Conservation (phyloP, 2,797 vertebrate genomes). For the Dicrostonyx torquatus region DNA sequence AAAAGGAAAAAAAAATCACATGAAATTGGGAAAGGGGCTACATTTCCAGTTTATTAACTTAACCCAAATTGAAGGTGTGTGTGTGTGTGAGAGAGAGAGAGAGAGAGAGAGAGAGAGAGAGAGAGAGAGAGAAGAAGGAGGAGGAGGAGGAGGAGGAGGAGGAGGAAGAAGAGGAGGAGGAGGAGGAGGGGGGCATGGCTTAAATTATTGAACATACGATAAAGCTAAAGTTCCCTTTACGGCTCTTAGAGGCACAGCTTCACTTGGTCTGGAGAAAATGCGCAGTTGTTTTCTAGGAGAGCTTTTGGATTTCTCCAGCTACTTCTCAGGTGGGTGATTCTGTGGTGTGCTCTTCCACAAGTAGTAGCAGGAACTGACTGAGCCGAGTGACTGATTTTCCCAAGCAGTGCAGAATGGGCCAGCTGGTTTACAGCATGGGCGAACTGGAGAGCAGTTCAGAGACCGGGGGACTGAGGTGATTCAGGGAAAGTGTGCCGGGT, state of each 20-base stretch:
- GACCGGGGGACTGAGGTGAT: background rate
- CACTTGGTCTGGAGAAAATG: background rate
- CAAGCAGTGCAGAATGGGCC: background rate
- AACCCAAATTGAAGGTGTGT: background rate
- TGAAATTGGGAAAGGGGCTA: background rate
- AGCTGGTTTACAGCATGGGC: background rate
- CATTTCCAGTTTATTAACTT: slow-evolving; percentile 10
- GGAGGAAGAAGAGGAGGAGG: fast-evolving
- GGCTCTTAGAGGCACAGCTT: background rate
- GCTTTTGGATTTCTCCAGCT: slow-evolving; percentile 23
- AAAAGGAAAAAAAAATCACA: background rate
- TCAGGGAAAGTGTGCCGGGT: background rate
- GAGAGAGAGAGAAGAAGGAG: too few relatives aligned
- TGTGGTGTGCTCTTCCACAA: background rate
- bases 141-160: too few relatives aligned
- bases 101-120: too few relatives aligned
- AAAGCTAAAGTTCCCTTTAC: background rate
- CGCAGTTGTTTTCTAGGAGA: background rate
- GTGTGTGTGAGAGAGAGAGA: too few relatives aligned
- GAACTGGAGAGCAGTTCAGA: background rate
- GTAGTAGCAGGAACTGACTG: slow-evolving; percentile 52
- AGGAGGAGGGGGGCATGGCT: background rate
- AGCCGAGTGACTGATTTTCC: background rate
- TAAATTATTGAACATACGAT: background rate
- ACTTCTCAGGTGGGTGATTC: background rate